Evolutionary conservation across 2,113 vertebrate genomes (phyloP), one percentile per base, ranked within the genome.

Genomic region (Antennarius striatus): DNA sequence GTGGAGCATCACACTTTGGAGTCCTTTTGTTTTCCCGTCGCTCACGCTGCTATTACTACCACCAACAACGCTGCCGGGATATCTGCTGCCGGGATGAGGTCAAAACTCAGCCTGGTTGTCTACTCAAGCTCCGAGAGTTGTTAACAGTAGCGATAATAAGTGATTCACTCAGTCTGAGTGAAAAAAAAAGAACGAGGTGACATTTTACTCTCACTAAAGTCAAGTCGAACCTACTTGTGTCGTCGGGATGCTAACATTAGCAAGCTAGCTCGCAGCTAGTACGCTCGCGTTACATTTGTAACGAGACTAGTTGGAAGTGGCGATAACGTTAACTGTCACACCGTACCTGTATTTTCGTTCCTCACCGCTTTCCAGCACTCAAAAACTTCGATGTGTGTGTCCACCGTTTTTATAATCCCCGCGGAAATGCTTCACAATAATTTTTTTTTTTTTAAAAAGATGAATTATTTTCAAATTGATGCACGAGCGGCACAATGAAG

Each of bases 21-120:
- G 73, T 62, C 67, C 86, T 88, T 88, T 90, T 88, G 87, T 90
- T 81, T 86, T 77, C 69, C 62, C 50, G 78, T 74, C 73, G 85
- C 85, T 68, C 13, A 59, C 64, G 39, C 48, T 53, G 68, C 65
- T 60, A 45, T 72, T 79, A 63, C 63, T 53, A 61, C 63, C 51
- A 55, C 73, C 17, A 10, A 12, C 32, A 14, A 36, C 56, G 60
- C 77, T 47, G 1, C 75, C 22, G 22, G 22, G 22, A 22, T 54
- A 51, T 57, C 70, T 53, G 67, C 64, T 7, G 54, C 73, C 65
- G 60, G n/a, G 28, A 11, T 10, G 43, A 56, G 72, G 29, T 52
- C n/a, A 13, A 39, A 68, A 77, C 52, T 64, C 79, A 69, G 39
- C 63, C 73, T 56, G 69, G 48, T 15, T 14, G 11, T 6, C 68